Conservation (phyloP, 1,140 invertebrate species). For the Oppia nitens region DNA sequence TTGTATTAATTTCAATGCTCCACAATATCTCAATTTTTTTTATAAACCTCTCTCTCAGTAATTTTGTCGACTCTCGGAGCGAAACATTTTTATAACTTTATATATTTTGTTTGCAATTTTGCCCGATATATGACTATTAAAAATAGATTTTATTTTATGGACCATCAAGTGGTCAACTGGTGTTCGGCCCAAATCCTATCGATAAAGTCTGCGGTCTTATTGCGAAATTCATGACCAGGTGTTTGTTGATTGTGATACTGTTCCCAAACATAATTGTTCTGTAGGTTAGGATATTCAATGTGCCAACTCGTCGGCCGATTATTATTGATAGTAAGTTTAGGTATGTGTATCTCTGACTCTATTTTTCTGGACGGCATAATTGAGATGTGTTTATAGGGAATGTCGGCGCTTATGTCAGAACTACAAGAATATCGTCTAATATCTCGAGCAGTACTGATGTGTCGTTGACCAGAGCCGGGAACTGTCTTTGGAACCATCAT, state of each 20-base stretch:
- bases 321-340: background rate
- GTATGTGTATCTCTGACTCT: background rate
- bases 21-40: background rate
- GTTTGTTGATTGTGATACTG: background rate
- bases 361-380: background rate
- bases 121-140: too few species aligned
- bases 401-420: background rate
- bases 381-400: background rate
- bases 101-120: too few species aligned
- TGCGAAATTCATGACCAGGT: too few species aligned
- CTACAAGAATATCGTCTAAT: background rate
- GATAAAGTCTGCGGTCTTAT: background rate
- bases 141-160: too few species aligned
- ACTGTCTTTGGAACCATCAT: constrained; percentile 21
- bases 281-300: background rate
- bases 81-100: too few species aligned
- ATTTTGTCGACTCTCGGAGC: background rate
- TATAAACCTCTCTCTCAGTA: background rate
- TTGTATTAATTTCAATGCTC: background rate
- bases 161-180: constrained; percentile 9
- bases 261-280: background rate
- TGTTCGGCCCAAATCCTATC: constrained; percentile 8
- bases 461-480: constrained; percentile 17
- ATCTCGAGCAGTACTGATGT: constrained; percentile 3
- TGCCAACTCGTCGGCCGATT: constrained; percentile 11